Conservation (phyloP, 2,797 vertebrate genomes). For the Lateolabrax maculatus region DNA sequence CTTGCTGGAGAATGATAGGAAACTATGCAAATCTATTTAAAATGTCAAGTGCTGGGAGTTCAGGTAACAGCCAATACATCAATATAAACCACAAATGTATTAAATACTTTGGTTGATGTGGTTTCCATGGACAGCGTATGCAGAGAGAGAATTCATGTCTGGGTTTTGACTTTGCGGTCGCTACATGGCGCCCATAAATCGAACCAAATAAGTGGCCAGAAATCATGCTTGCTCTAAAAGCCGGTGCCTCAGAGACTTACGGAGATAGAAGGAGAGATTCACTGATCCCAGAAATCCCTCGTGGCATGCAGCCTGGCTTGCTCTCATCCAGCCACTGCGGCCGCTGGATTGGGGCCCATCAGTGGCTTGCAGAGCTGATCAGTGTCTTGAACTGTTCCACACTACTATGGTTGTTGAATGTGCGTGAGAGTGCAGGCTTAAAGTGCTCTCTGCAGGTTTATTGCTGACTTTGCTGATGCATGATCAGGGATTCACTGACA, state of each 20-base stretch:
- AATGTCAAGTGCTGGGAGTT: conserved; percentile 27
- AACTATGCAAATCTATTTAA: conserved; percentile 21
- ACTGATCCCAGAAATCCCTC: conserved; percentile 75
- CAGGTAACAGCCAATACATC: conserved; percentile 53
- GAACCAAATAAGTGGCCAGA: conserved; percentile 77
- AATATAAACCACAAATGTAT: conserved; percentile 46
- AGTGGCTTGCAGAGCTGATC: conserved; percentile 67
- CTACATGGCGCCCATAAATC: conserved; percentile 73
- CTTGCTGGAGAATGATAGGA: conserved; percentile 5
- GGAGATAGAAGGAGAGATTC: conserved; percentile 70
- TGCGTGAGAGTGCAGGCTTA: conserved; percentile 73
- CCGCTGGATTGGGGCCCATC: conserved; percentile 71
- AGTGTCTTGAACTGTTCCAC: conserved; percentile 54
- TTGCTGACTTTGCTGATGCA: conserved; percentile 61
- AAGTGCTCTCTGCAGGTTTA: conserved; percentile 68
- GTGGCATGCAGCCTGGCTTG: conserved; percentile 55
- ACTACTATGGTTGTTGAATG: conserved; percentile 32
- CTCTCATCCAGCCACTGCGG: conserved; percentile 70
- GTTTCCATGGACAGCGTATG: conserved; percentile 38
- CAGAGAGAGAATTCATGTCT: conserved; percentile 55
- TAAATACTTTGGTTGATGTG: conserved; percentile 53
- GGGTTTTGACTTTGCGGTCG: conserved; percentile 69
- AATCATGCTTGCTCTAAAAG: conserved; percentile 50
- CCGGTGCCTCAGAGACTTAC: conserved; percentile 51
- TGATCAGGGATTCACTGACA: conserved; percentile 35